These are phyloP conservation scores for Falco berigora DNA, from an alignment of 2,797 vertebrate species.

Conservation along the genomic window DNA sequence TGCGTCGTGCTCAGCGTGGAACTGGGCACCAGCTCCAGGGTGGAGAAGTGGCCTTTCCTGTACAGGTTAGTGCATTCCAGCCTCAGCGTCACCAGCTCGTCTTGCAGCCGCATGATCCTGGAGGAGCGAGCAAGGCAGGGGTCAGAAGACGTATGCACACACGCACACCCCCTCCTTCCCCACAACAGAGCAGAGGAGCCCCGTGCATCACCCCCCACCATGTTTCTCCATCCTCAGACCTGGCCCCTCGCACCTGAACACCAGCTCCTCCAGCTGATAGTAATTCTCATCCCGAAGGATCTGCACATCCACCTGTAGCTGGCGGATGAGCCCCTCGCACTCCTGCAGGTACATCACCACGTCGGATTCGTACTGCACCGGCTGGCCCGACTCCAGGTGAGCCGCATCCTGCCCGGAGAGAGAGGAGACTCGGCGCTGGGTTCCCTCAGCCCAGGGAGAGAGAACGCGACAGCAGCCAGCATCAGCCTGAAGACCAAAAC, in stretches of 20 bases:
- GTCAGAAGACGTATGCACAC: not conserved
- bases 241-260: conserved; percentile 81
- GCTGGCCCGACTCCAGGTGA: conserved; percentile 85
- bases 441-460: not conserved
- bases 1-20: conserved; percentile 65
- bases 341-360: conserved; percentile 90
- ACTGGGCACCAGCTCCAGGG: conserved; percentile 69
- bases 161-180: fast-evolving
- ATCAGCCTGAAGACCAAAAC: not conserved
- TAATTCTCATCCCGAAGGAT: conserved; percentile 90
- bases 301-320: conserved; percentile 89
- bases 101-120: conserved; percentile 89
- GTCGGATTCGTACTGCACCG: conserved; percentile 84
- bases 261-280: conserved; percentile 95
- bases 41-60: conserved; percentile 89
- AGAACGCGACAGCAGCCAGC: not conserved
- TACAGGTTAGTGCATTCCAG: conserved; percentile 93
- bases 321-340: conserved; percentile 85
- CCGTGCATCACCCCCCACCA: fast-evolving
- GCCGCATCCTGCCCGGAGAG: conserved; percentile 82
- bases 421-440: not conserved
- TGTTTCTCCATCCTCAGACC: fast-evolving
- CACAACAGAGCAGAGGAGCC: fast-evolving
- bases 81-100: conserved; percentile 91
- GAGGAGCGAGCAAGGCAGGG: not conserved